Base-by-base conservation (phyloP, 1,140 invertebrate genomes). In the Metopolophium dirhodum region DNA sequence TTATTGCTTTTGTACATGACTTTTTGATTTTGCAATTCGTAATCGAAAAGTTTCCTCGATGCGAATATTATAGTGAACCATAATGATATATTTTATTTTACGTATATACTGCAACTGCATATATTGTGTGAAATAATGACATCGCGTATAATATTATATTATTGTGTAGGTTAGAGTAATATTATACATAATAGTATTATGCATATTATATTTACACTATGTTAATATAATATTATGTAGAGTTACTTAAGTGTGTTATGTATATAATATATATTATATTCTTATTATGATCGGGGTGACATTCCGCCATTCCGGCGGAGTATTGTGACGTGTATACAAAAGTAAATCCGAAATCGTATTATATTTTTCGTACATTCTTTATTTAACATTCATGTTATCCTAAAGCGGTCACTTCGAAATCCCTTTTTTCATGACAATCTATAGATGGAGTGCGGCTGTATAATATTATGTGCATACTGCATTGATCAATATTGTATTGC, bases 1-100 rank as follows among this genome's bases (percentile, higher is more conserved):
- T 91, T 91, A 91, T 91, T 49, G 90, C n/a, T 91, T 77, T 91
- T 83, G 68, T 83, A 91, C 90, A 83, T 91, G 90, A 49, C 45
- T 82, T 82, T 91, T 91, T 91, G 47, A 82, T 91, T 91, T 91
- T 91, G 45, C 1, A 82, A 18, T 91, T 1, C 1, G 49, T 82
- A 82, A 91, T 91, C 90, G 18, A 37, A 54, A 54, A 2, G 26
- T 37, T 47, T n/a, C n/a, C 30, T 7, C 47, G 45, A 30, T 22
- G 41, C 23, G 23, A 37, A 45, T 41, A 26, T 85, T 37, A 85
- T 23, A 8, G 23, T 45, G 61, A 85, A 37, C 37, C 45, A 85
- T 41, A 9, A 41, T 26, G 20, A 85, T 85, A 45, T 7, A 83
- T 83, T 83, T n/a, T n/a, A n/a, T n/a, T 68, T n/a, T 18, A 30